Conservation (phyloP, 2,888 invertebrate genomes). For the Dermolepida albohirtum region DNA sequence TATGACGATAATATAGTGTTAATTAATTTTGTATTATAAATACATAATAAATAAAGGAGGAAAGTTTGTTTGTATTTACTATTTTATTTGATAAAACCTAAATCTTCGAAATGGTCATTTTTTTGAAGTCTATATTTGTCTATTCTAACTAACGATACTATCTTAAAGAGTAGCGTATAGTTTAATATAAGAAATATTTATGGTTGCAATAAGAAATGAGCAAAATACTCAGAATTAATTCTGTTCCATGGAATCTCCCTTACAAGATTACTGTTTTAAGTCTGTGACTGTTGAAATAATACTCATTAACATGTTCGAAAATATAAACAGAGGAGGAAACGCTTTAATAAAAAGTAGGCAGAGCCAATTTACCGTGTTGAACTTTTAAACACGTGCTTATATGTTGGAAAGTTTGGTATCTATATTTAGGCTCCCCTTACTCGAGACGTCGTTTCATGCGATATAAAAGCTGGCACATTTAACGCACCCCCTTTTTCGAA, state of each 20-base stretch:
- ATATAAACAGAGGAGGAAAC: conserved; percentile 38
- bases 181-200: neutral
- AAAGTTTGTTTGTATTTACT: too few species aligned
- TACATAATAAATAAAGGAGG: neutral
- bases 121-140: too few species aligned
- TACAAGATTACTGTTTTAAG: conserved; percentile 18
- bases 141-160: too few species aligned
- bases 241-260: conserved; percentile 1
- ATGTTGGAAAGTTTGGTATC: conserved; percentile 32
- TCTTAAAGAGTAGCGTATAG: neutral
- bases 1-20: too few species aligned
- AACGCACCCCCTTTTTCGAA: conserved; percentile 19
- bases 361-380: conserved; percentile 48
- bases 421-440: conserved; percentile 45
- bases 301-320: conserved; percentile 41
- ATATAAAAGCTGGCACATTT: conserved; percentile 36
- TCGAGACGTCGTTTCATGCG: conserved; percentile 21
- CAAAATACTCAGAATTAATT: conserved; percentile 3
- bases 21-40: too few species aligned
- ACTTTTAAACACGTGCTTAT: conserved; percentile 49
- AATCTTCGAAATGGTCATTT: too few species aligned
- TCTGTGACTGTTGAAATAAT: conserved; percentile 33
- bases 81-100: too few species aligned
- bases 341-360: conserved; percentile 44
- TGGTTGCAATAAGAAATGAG: neutral